Evolutionary conservation across 2,888 invertebrate species (phyloP), one percentile per base, ranked within the genome.

Genomic region (Brachypalpus laphriformis): DNA sequence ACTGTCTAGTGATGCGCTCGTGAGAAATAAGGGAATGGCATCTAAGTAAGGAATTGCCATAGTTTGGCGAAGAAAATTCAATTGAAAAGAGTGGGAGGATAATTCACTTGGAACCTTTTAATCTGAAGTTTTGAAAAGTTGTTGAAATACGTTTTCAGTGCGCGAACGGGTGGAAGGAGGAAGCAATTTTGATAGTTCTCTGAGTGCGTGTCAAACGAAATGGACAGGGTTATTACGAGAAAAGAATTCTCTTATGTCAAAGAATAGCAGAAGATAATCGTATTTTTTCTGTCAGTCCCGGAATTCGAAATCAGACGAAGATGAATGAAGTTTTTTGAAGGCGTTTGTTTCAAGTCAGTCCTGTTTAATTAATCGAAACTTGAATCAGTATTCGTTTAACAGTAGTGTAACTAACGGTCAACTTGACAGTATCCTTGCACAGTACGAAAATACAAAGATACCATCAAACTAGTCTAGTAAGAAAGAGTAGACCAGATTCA

Each of bases 51-150:
- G 66, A 54, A 70, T 65, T 49, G 37, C 63, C 57, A 22, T 34
- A 70, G 76, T 63, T 76, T 14, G 11, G 18, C 42, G n/a, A 9
- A 42, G 66, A 59, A 56, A 74, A 54, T 61, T 45, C 65, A 80
- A 49, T 59, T 61, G 80, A 45, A 54, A 59, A 45, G 37, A 34
- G 20, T 20, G 45, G 37, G 28, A 34, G 18, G 34, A 47, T 49
- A 57, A 9, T 22, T 47, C 16, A 49, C 16, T 14, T 51, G 1
- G 28, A 70, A 70, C 47, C 56, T 76, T 82, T 70, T 82, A 82
- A 82, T 82, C 63, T 49, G 16, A 74, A 74, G 42, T 61, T 74
- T 81, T 70, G 61, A 75, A 63, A 74, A 74, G 56, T 75, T 75
- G 8, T 70, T 75, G 25, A 66, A 75, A 75, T 68, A 47, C 37